These are phyloP conservation scores for Phalloptychus januarius DNA, from an alignment of 2,797 vertebrate species.

Conservation along the genomic window DNA sequence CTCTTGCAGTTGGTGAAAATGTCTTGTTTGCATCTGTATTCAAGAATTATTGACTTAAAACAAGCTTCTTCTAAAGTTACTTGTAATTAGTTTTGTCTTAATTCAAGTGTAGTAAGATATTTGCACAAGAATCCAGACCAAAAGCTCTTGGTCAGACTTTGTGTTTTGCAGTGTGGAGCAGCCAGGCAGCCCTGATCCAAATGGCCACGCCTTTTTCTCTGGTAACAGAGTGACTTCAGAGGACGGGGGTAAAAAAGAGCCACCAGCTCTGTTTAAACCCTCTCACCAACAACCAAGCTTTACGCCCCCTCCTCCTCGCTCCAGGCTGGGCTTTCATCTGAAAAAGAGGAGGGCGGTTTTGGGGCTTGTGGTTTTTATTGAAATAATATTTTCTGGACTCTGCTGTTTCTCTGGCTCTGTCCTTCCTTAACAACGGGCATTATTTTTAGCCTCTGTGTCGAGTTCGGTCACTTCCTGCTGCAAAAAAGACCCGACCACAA, in stretches of 20 bases:
- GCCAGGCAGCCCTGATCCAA: slow-evolving; percentile 62
- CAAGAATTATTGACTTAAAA: too few relatives aligned
- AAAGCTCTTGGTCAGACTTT: neutral
- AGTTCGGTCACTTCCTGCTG: slow-evolving; percentile 82
- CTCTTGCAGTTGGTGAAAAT: too few relatives aligned
- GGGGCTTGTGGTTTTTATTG: slow-evolving; percentile 71
- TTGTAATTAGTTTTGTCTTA: neutral
- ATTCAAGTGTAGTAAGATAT: neutral
- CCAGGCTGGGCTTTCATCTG: slow-evolving; percentile 50
- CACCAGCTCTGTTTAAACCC: neutral
- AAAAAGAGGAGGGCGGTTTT: slow-evolving; percentile 63
- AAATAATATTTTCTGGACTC: slow-evolving; percentile 82
- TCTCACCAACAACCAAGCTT: slow-evolving; percentile 42
- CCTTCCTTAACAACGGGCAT: slow-evolving; percentile 78
- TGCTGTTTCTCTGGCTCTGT: slow-evolving; percentile 68
- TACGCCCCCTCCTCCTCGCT: slow-evolving; percentile 43
- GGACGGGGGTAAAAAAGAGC: slow-evolving; percentile 37
- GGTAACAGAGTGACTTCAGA: slow-evolving; percentile 56
- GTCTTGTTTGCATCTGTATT: too few relatives aligned
- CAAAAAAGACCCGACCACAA: slow-evolving; percentile 58
- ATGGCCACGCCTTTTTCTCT: slow-evolving; percentile 22
- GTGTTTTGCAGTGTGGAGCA: neutral
- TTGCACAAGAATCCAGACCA: neutral
- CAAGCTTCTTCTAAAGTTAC: neutral
- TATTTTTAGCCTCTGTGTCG: slow-evolving; percentile 78